These are phyloP conservation scores for Acrobasis suavella DNA, from an alignment of 2,888 invertebrate genomes.

Conservation along the genomic window DNA sequence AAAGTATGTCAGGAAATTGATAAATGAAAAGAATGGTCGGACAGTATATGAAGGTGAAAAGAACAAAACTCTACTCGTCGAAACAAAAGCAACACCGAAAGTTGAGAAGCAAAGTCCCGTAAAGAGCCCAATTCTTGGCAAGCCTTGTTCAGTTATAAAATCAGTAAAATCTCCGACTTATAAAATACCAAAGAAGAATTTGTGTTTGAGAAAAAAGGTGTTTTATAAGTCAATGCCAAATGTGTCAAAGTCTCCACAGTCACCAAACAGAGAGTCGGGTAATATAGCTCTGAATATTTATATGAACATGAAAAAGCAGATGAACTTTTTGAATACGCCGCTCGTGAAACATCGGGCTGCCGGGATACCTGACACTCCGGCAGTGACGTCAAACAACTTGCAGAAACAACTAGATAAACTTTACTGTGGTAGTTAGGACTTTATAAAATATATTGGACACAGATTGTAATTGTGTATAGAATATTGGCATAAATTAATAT, in stretches of 20 bases:
- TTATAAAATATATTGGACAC: not conserved
- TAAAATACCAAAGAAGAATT: slow-evolving; percentile 65
- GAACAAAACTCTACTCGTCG: slow-evolving; percentile 41
- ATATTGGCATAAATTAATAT: not conserved
- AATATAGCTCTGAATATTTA: slow-evolving; percentile 62
- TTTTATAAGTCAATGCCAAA: slow-evolving; percentile 65
- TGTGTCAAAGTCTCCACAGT: slow-evolving; percentile 42
- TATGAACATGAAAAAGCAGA: slow-evolving; percentile 66
- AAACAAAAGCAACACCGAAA: slow-evolving; percentile 35
- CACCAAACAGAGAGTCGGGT: slow-evolving; percentile 52
- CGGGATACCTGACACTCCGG: slow-evolving; percentile 56
- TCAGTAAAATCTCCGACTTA: slow-evolving; percentile 61
- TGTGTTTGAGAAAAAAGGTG: slow-evolving; percentile 58
- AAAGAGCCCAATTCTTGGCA: slow-evolving; percentile 37
- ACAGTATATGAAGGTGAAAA: slow-evolving; percentile 34
- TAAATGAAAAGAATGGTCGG: slow-evolving; percentile 43
- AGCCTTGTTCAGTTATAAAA: slow-evolving; percentile 56
- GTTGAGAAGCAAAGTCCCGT: slow-evolving; percentile 34
- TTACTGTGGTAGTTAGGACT: slow-evolving; percentile 51
- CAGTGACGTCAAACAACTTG: slow-evolving; percentile 64
- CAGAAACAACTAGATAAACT: slow-evolving; percentile 68
- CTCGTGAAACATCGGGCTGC: slow-evolving; percentile 41
- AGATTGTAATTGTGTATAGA: too few relatives aligned
- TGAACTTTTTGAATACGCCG: slow-evolving; percentile 69
- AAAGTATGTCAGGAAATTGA: slow-evolving; percentile 52